These are phyloP conservation scores for Endotricha flammealis DNA, from an alignment of 2,888 invertebrate species.

Conservation along the genomic window DNA sequence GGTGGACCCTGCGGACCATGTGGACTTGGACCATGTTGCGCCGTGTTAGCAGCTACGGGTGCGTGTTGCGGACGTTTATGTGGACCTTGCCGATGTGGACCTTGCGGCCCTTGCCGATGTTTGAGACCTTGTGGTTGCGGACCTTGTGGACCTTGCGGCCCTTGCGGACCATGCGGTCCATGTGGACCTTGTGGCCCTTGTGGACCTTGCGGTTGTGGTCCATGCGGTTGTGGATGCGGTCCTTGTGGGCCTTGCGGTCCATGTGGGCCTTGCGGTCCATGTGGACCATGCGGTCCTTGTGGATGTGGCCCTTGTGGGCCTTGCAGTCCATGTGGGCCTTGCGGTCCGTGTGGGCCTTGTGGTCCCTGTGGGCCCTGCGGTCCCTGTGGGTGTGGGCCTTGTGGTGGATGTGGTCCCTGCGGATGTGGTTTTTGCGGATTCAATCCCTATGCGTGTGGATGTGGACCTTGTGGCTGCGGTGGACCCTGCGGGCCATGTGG, in stretches of 20 bases:
- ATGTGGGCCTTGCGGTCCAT: constrained; percentile 15
- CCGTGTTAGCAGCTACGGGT: neutral
- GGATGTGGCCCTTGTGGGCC: constrained; percentile 15
- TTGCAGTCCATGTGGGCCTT: constrained; percentile 20
- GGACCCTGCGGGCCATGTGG: constrained; percentile 13
- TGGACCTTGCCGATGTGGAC: constrained; percentile 20
- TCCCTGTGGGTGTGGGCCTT: constrained; percentile 19
- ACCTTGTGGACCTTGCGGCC: constrained; percentile 17
- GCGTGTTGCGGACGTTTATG: constrained; percentile 9
- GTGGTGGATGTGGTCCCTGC: constrained; percentile 20
- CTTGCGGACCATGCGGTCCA: constrained; percentile 24
- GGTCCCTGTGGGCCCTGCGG: constrained; percentile 26
- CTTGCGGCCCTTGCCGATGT: constrained; percentile 22
- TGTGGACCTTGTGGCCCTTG: constrained; percentile 27
- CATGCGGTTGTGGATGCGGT: constrained; percentile 15
- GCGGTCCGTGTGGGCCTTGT: constrained; percentile 19
- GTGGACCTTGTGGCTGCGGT: constrained; percentile 19
- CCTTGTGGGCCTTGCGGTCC: constrained; percentile 18
- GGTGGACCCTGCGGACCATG: constrained; percentile 11
- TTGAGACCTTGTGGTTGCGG: constrained; percentile 19
- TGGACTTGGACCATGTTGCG: constrained; percentile 3
- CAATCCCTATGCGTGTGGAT: too few species aligned
- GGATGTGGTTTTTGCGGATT: constrained; percentile 3
- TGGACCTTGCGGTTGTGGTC: constrained; percentile 19
- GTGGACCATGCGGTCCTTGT: constrained; percentile 17